Base-by-base conservation (phyloP, 2,888 invertebrate species). In the Drosophila quinaria region DNA sequence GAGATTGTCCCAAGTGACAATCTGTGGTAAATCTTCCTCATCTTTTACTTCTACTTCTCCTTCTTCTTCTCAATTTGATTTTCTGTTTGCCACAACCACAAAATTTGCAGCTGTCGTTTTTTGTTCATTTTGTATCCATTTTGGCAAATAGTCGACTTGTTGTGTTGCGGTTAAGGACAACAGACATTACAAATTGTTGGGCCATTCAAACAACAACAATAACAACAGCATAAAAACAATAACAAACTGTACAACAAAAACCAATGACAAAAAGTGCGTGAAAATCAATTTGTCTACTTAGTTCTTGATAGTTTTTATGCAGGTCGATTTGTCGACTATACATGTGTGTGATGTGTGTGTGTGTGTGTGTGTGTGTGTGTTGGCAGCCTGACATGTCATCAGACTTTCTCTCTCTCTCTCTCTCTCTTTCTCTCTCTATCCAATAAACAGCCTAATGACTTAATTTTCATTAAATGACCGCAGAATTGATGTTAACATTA, bases 401-500 rank as follows among this genome's bases (percentile, higher is more conserved):
- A 59, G 29, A 41, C 39, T 35, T 37, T 22, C 1, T 19, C 22
- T 29, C 58, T 39, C 19, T 47, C 37, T 35, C 41, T 15, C 2
- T 15, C 22, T 29, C 58, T 39, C 25, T 49, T 44, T 33, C 44
- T 33, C 2, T 15, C 15, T 29, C 58, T 29, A 22, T 49, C 37
- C 60, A 61, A 50, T 62, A 44, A 29, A 55, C 64, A 52, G 65
- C 61, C 82, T 81, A 79, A 82, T 82, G 80, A 79, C 80, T 81
- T 80, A 73, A 80, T 80, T 76, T 72, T 68, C 80, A 79, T 76
- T 80, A 75, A 80, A 80, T 76, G 80, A 68, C 80, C 80, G 65
- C 80, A 73, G 50, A 79, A 79, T 63, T 81, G 73, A 73, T 80
- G 80, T 75, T 68, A 68, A 81, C 73, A 70, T 68, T 68, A 70